phyloP scores from a whole-genome alignment of 2,113 vertebrate species.

The Caloenas nicobarica region DNA sequence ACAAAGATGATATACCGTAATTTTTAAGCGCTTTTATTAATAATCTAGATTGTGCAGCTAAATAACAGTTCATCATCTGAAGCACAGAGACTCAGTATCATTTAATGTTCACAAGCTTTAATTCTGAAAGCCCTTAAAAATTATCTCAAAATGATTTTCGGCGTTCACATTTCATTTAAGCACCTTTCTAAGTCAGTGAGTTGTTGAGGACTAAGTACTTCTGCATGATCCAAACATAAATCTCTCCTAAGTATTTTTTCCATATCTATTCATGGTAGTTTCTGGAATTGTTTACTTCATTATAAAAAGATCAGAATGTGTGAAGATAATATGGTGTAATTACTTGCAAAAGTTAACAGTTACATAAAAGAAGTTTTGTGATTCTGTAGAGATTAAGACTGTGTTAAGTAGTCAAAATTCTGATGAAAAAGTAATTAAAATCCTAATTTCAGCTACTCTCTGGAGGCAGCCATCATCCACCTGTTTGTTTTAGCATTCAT shows the following conservation, averaged over 20 bases:
- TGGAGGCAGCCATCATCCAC: background rate
- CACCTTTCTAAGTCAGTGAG: background rate
- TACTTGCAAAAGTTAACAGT: background rate
- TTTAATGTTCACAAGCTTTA: background rate
- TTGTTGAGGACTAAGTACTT: background rate
- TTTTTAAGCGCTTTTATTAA: background rate
- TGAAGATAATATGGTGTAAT: background rate
- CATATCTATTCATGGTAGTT: background rate
- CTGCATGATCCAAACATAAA: background rate
- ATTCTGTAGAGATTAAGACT: background rate
- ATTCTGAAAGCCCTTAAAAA: background rate
- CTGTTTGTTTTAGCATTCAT: background rate
- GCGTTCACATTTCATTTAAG: background rate
- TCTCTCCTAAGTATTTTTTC: background rate
- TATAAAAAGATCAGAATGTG: background rate
- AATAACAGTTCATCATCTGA: background rate
- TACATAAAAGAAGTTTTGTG: background rate
- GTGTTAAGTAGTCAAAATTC: background rate
- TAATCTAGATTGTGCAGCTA: background rate
- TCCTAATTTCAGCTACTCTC: background rate
- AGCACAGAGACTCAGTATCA: background rate
- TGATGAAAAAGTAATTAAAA: constrained; percentile 40
- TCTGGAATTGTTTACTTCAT: background rate
- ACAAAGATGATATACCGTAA: background rate
- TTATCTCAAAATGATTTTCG: background rate